A percentile compares a stretch with the other conserved stretches of the same genome.
Evolutionary conservation across 2,797 vertebrate genomes (phyloP).

Genomic region (Cossypha heuglini): DNA sequence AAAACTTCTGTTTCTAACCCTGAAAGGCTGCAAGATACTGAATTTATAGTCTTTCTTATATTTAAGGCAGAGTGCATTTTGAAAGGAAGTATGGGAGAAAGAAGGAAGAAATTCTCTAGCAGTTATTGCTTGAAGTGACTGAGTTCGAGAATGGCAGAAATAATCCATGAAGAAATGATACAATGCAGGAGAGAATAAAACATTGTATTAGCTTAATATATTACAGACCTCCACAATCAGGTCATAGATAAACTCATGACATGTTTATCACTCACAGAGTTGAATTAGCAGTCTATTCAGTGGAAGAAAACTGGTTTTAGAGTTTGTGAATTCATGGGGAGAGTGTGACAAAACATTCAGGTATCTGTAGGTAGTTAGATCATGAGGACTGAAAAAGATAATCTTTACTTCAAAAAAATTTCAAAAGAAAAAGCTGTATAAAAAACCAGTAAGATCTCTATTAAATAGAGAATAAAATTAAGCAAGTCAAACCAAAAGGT

Average conservation of each 20-base stretch:
- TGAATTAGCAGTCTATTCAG: background rate
- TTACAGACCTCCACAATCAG: background rate
- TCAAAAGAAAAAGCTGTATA: background rate
- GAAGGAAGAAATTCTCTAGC: background rate
- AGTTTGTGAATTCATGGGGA: background rate
- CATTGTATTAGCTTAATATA: background rate
- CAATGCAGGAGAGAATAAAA: background rate
- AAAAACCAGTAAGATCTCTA: background rate
- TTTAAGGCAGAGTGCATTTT: background rate
- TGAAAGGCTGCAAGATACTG: conserved; percentile 12
- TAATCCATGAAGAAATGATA: background rate
- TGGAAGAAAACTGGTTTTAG: background rate
- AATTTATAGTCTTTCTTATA: background rate
- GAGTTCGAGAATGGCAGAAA: background rate
- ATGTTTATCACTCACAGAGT: background rate
- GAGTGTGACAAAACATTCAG: background rate
- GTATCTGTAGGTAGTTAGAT: background rate
- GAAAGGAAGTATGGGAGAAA: background rate
- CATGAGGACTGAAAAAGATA: background rate
- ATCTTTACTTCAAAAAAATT: background rate
- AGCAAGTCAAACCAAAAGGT: background rate
- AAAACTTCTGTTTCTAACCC: conserved; percentile 31
- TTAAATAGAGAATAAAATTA: background rate
- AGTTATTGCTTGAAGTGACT: background rate
- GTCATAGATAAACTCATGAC: background rate